phyloP scores from a whole-genome alignment of 2,888 invertebrate genomes.

The Tyria jacobaeae region DNA sequence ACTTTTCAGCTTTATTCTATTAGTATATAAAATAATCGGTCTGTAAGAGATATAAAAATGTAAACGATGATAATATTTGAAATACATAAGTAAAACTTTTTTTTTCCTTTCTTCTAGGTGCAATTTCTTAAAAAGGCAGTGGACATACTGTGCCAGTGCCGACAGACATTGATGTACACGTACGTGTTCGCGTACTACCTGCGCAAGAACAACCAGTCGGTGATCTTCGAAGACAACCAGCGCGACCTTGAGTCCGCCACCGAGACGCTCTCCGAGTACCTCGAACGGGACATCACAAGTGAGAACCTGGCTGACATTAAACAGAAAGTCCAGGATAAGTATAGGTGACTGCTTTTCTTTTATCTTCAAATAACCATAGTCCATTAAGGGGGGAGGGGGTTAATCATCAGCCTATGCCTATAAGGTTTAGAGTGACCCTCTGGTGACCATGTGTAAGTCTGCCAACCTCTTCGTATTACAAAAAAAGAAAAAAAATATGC shows the following conservation, averaged over 20 bases:
- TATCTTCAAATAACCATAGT: not conserved
- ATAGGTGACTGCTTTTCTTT: constrained; percentile 88
- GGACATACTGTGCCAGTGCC: constrained; percentile 98
- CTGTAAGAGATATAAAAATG: no score
- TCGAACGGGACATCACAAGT: constrained; percentile 98
- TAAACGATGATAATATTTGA: not conserved
- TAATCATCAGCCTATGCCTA: no score
- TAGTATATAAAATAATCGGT: no score
- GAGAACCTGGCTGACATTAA: constrained; percentile 99
- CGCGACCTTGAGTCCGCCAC: constrained; percentile 99
- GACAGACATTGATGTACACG: constrained; percentile 99
- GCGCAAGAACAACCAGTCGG: constrained; percentile 98
- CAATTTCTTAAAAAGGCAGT: constrained; percentile 99
- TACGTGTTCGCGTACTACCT: constrained; percentile 99
- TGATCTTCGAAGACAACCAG: constrained; percentile 99
- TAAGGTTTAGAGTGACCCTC: no score
- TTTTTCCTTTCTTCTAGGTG: constrained; percentile 87
- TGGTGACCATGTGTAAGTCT: no score
- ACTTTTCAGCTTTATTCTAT: no score
- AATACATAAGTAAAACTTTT: no score
- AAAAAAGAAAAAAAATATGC: no score
- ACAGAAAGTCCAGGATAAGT: constrained; percentile 99
- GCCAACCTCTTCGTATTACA: no score
- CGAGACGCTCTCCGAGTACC: constrained; percentile 98
- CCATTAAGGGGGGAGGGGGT: no score